Percentiles rank a stretch among this genome's conserved stretches.
Conservation (phyloP, 2,888 invertebrate species). For the Maniola hyperantus region DNA sequence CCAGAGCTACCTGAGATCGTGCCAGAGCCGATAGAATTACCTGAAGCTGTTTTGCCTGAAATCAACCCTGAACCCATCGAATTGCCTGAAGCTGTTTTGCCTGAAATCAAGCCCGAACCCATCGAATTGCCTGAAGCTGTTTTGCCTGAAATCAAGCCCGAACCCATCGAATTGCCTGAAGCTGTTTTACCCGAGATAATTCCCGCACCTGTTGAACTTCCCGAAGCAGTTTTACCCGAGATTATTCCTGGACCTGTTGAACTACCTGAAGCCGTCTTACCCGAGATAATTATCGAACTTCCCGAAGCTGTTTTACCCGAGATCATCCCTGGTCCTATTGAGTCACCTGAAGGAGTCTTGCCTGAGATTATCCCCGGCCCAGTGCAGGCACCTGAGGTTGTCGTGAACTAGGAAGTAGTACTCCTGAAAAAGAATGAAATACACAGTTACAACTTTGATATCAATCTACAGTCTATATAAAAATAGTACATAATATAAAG, state of each 20-base stretch:
- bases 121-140: slow-evolving; percentile 32
- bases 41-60: slow-evolving; percentile 18
- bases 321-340: neutral
- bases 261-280: neutral
- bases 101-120: slow-evolving; percentile 31
- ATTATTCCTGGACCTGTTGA: slow-evolving; percentile 3
- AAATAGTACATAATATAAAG: too few relatives aligned
- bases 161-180: neutral
- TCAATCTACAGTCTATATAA: neutral
- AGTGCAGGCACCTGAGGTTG: slow-evolving; percentile 3
- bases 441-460: neutral
- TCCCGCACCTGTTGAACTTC: neutral
- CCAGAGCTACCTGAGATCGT: slow-evolving; percentile 33
- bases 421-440: neutral
- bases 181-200: slow-evolving; percentile 13
- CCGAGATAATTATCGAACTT: too few relatives aligned
- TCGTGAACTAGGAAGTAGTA: neutral
- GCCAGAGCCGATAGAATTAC: slow-evolving; percentile 12
- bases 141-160: slow-evolving; percentile 27
- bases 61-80: slow-evolving; percentile 11
- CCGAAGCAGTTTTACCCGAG: slow-evolving; percentile 9
- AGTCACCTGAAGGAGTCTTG: neutral
- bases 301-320: too few relatives aligned
- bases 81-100: slow-evolving; percentile 12
- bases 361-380: too few relatives aligned